Base-by-base conservation (phyloP, 2,888 invertebrate species). In the Ellobium chinense region DNA sequence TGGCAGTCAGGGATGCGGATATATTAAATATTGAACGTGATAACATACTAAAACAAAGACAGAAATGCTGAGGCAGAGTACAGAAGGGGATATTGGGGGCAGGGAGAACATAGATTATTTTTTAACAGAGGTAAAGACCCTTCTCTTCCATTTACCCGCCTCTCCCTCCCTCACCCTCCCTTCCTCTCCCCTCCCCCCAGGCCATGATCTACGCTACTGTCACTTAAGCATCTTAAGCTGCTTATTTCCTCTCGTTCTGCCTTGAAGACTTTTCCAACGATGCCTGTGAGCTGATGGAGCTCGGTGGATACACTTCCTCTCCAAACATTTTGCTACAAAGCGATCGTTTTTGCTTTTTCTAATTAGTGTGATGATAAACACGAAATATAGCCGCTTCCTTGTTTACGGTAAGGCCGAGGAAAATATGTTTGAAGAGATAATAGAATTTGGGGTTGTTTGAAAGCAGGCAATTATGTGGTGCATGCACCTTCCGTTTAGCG, bases 341-440 rank as follows among this genome's bases (percentile, higher is more conserved):
- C 37, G 14, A 60, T 58, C 72, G 72, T 72, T 72, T 60, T 72
- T 37, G 56, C 37, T 56, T 54, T 72, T 72, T 72, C 72, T 72
- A 72, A 72, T 72, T 72, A 72, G 58, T 56, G 72, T 72, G 72
- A 56, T 58, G 58, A 56, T 31, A 72, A 72, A 72, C 72, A 60
- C 24, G 58, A 72, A 72, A 56, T 72, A 34, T 72, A 72, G 60
- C 34, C 31, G 58, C 72, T 46, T 37, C 37, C 72, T 56, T 72
- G 72, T 72, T 72, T 72, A 58, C 34, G 27, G 34, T 58, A 72
- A 36, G 46, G 5, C 21, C n/a, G 24, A 21, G n/a, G 29, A 31
- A 18, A 58, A 58, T 37, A 31, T 63, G 75, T 65, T 75, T 63
- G 65, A 63, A 31, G 63, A 24, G 65, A 63, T 63, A 63, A 75